A percentile compares a stretch with the other conserved stretches of the same genome.
phyloP scores from a whole-genome alignment of 2,797 vertebrate species.

The Apodemus agrarius region DNA sequence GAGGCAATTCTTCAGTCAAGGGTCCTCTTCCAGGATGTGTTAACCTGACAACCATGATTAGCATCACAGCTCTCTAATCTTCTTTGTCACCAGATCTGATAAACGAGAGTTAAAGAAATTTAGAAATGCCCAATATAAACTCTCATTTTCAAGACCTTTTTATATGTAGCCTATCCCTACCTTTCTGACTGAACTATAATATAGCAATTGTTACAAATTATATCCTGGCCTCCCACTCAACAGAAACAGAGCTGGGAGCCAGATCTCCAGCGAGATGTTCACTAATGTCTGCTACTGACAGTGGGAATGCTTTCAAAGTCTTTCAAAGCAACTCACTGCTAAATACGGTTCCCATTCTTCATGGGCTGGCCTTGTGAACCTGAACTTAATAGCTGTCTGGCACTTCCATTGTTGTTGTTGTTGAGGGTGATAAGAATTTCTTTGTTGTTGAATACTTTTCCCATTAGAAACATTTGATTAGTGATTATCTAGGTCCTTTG shows the following conservation, averaged over 20 bases:
- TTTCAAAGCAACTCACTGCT: neutral
- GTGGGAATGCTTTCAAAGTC: neutral
- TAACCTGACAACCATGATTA: neutral
- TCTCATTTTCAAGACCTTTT: neutral
- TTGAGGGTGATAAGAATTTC: neutral
- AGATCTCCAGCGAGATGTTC: neutral
- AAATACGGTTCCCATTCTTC: neutral
- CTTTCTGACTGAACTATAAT: neutral
- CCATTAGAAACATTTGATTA: conserved; percentile 76
- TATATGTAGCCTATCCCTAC: neutral
- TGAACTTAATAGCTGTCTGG: neutral
- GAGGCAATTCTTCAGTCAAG: neutral
- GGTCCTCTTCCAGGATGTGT: neutral
- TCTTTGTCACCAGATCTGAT: neutral
- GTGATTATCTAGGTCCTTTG: conserved; percentile 80
- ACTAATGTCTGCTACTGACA: neutral
- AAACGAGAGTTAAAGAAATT: conserved; percentile 12
- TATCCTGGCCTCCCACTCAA: neutral
- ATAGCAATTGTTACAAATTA: neutral
- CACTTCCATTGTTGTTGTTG: neutral
- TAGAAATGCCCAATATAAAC: neutral
- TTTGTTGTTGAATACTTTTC: conserved; percentile 41
- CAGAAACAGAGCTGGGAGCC: neutral
- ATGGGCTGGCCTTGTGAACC: neutral
- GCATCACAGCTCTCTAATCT: neutral